These are phyloP conservation scores for Plagodis dolabraria DNA, from an alignment of 2,888 invertebrate genomes.

Conservation along the genomic window DNA sequence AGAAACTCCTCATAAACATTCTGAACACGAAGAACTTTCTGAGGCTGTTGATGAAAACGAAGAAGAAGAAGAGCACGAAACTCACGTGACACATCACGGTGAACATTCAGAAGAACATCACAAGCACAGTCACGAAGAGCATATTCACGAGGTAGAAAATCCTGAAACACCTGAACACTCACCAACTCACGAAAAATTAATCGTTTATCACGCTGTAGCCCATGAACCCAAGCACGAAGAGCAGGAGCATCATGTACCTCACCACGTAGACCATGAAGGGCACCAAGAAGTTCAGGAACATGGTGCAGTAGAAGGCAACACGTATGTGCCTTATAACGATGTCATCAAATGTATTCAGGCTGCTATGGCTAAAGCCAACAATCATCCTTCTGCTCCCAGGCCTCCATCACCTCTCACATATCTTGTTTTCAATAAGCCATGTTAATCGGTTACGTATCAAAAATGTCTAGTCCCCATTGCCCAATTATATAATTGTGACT, in stretches of 20 bases:
- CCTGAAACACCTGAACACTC: conserved; percentile 20
- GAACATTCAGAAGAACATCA: neutral
- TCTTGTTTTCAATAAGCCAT: conserved; percentile 61
- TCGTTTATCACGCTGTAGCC: neutral
- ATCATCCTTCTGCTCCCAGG: conserved; percentile 35
- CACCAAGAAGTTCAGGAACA: conserved; percentile 11
- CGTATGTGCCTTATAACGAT: conserved; percentile 56
- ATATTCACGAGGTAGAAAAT: neutral
- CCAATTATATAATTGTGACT: conserved; percentile 15
- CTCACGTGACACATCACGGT: neutral
- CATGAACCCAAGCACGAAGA: conserved; percentile 1
- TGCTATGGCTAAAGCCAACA: conserved; percentile 47
- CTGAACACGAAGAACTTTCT: conserved; percentile 14
- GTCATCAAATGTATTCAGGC: conserved; percentile 68
- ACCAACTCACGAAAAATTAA: conserved; percentile 20
- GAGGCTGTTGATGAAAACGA: conserved; percentile 8
- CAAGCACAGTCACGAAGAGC: neutral
- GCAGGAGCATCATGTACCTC: neutral
- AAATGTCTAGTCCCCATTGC: conserved; percentile 49
- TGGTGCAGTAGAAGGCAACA: conserved; percentile 14
- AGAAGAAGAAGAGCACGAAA: conserved; percentile 4
- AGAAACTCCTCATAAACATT: neutral
- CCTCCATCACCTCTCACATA: conserved; percentile 66
- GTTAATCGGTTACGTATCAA: conserved; percentile 42
- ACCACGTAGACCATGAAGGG: conserved; percentile 14